phyloP scores from a whole-genome alignment of 2,113 vertebrate genomes.

The Menura novaehollandiae region DNA sequence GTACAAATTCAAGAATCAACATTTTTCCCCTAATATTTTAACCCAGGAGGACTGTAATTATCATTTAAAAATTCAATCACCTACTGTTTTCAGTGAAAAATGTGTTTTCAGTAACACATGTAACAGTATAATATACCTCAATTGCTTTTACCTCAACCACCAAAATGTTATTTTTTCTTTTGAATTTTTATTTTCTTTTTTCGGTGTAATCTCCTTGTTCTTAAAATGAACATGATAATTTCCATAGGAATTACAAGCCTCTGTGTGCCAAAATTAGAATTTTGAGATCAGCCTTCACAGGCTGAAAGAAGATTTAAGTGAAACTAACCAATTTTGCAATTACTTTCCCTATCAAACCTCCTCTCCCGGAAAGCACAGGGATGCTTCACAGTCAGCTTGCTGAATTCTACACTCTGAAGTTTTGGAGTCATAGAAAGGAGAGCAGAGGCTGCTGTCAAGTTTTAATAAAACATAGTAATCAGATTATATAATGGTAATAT shows the following conservation, averaged over 20 bases:
- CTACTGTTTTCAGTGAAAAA: not conserved
- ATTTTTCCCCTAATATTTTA: not conserved
- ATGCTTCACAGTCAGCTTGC: not conserved
- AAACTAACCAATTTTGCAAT: not conserved
- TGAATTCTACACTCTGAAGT: not conserved
- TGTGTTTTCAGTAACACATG: not conserved
- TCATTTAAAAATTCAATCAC: not conserved
- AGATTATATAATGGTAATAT: not conserved
- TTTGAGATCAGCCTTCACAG: not conserved
- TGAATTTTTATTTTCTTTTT: not conserved
- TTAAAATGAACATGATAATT: not conserved
- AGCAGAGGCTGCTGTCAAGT: not conserved
- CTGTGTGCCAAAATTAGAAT: not conserved
- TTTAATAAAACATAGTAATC: not conserved
- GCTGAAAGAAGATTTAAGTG: not conserved
- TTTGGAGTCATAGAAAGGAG: not conserved
- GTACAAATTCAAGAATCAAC: not conserved
- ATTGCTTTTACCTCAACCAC: not conserved
- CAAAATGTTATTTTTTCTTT: not conserved
- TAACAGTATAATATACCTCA: not conserved
- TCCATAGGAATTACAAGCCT: not conserved
- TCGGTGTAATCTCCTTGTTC: not conserved
- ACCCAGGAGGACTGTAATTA: not conserved
- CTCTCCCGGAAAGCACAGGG: not conserved
- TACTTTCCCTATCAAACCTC: not conserved